Base-by-base conservation (phyloP, 2,113 vertebrate species). In the Trochalopteron elliotii region DNA sequence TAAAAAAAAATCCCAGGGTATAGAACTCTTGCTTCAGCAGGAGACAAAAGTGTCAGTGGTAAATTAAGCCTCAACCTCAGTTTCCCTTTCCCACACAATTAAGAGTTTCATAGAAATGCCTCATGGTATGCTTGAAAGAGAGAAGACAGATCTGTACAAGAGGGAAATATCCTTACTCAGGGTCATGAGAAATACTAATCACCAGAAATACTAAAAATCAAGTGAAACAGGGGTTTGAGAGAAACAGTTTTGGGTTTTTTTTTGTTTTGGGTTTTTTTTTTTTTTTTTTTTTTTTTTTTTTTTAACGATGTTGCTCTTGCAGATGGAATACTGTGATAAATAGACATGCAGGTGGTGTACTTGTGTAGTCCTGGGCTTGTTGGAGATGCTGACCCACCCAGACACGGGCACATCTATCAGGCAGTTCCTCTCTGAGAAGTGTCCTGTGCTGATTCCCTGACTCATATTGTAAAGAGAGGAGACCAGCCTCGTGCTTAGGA, bases 401-500 rank as follows among this genome's bases (percentile, higher is more conserved):
- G 49, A 52, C 10, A 1, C 27, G 68, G 60, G 63, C 71, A 74
- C 28, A 93, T 90, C 84, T 84, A 76, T 83, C 71, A 81, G 67
- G 71, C 82, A 93, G 82, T 20, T 89, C 31, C 53, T 93, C 80
- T 87, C 80, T 22, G 30, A 75, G 89, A 95, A 87, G 49, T 7
- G 25, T 87, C 90, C 90, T 88, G 60, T 63, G 44, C 76, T 77
- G 88, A 86, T 93, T 96, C 93, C 92, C 92, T 95, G 93, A 88
- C 90, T 96, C 94, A 95, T 92, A 96, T 86, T 95, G 75, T 68
- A 82, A 93, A 93, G 71, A 67, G 90, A 83, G 63, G 39, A 85
- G 45, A 85, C 56, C 52, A 69, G 91, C 42, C 31, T 83, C 64
- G 47, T 92, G 82, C 93, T 96, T 71, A 82, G 57, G 93, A 94